Evolutionary conservation across 2,113 vertebrate genomes (phyloP), one percentile per base, ranked within the genome.

Genomic region (Carettochelys insculpta): DNA sequence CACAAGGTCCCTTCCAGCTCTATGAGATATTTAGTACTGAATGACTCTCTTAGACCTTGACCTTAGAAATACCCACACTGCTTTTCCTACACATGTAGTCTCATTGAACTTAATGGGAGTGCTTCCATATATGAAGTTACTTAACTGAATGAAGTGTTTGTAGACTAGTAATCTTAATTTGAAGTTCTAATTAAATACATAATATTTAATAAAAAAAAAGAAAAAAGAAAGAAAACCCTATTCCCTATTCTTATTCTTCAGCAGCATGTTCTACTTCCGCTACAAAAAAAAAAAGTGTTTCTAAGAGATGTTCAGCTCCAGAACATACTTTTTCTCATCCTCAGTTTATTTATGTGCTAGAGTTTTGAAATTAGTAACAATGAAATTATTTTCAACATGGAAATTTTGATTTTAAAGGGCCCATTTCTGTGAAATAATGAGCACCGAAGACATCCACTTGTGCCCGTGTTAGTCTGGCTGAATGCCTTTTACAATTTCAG

Each of bases 71-170:
- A 94, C 90, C 93, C 94, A 86, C 87, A 79, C 20, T 92, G 83
- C 19, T 89, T 89, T 73, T 94, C 53, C 41, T 79, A 51, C 80
- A 85, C 79, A 79, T 83, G 85, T 94, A 90, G 79, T 52, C 47
- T 77, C 90, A 41, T n/a, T 51, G 85, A 88, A 93, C 84, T 94
- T 94, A 94, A 92, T 89, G 92, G 87, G 89, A 92, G 83, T 76
- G 79, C 43, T 94, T 56, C 2, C 80, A 88, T 81, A 88, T 82
- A 89, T 89, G 89, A 88, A 78, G 87, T 56, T 53, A 92, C 93
- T 96, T 89, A 80, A 45, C 38, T 43, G 76, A 29, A 79, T 81
- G 90, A 80, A 85, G 80, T 38, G 17, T 89, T 54, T 5, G 11
- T 56, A 90, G 73, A 38, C n/a, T n/a, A n/a, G n/a, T n/a, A n/a